A percentile compares a stretch with the other conserved stretches of the same genome.
These are phyloP conservation scores for Fukomys damarensis DNA, from an alignment of 2,113 vertebrate genomes.

Conservation along the genomic window DNA sequence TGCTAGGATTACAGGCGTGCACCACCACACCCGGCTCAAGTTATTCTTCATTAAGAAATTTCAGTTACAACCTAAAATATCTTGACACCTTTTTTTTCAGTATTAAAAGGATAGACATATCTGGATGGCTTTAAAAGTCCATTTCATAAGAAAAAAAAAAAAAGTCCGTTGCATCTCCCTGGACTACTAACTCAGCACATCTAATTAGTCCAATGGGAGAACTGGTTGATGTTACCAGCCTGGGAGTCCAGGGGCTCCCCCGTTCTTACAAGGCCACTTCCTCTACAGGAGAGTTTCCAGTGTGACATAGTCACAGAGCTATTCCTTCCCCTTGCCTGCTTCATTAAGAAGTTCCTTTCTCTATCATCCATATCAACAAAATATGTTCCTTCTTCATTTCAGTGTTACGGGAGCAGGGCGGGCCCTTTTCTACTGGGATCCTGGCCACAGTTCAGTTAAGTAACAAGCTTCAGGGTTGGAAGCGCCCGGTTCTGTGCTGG, in stretches of 20 bases:
- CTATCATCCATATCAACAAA: constrained; percentile 21
- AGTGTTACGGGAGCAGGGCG: background rate
- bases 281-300: background rate
- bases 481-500: background rate
- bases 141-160: too few species aligned
- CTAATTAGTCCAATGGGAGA: background rate
- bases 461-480: background rate
- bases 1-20: too few species aligned
- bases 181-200: background rate
- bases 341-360: constrained; percentile 10
- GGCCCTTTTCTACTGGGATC: background rate
- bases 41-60: background rate
- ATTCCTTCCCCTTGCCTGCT: background rate
- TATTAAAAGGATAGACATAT: background rate
- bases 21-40: too few species aligned
- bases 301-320: background rate
- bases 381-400: background rate
- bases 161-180: background rate
- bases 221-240: background rate
- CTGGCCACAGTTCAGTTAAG: background rate
- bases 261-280: background rate
- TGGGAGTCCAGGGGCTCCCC: too few species aligned
- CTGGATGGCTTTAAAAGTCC: background rate
- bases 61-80: background rate
- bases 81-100: background rate